A percentile compares a stretch with the other conserved stretches of the same genome.
Evolutionary conservation across 2,113 vertebrate species (phyloP).

Genomic region (Cephalopholis sonnerati): DNA sequence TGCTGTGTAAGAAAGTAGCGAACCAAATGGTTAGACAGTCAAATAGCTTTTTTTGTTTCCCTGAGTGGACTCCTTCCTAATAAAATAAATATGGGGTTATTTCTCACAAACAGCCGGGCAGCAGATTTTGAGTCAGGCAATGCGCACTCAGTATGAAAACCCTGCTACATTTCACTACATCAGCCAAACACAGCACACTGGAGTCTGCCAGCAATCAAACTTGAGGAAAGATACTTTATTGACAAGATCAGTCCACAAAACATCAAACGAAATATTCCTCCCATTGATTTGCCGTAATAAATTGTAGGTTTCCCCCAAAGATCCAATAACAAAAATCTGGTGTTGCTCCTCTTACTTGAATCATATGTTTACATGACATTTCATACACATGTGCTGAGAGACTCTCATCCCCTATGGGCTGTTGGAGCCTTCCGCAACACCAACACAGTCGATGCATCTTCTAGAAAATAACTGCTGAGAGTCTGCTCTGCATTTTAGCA

Average conservation of each 20-base stretch:
- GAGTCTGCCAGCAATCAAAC: conserved; percentile 54
- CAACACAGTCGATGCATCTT: neutral
- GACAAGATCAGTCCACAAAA: conserved; percentile 29
- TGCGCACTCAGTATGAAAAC: conserved; percentile 30
- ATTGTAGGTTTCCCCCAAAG: conserved; percentile 25
- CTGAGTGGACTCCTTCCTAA: conserved; percentile 41
- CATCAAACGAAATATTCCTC: conserved; percentile 34
- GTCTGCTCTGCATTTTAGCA: conserved; percentile 21
- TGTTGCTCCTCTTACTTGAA: conserved; percentile 17
- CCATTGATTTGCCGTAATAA: conserved; percentile 13
- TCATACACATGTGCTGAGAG: conserved; percentile 23
- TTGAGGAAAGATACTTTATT: conserved; percentile 26
- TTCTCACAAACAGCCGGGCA: conserved; percentile 45
- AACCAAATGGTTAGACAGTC: conserved; percentile 41
- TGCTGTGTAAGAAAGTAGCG: conserved; percentile 34
- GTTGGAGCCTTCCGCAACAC: neutral
- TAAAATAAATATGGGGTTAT: conserved; percentile 59
- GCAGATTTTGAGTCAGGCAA: conserved; percentile 45
- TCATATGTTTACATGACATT: conserved; percentile 40
- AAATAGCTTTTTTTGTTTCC: conserved; percentile 33
- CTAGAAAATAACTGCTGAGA: neutral
- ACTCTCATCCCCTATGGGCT: conserved; percentile 11
- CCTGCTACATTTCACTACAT: conserved; percentile 42
- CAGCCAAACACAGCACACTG: conserved; percentile 41
- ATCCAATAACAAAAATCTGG: conserved; percentile 29